Conservation (phyloP, 2,888 invertebrate species). For the Acanthosepion lycidas region DNA sequence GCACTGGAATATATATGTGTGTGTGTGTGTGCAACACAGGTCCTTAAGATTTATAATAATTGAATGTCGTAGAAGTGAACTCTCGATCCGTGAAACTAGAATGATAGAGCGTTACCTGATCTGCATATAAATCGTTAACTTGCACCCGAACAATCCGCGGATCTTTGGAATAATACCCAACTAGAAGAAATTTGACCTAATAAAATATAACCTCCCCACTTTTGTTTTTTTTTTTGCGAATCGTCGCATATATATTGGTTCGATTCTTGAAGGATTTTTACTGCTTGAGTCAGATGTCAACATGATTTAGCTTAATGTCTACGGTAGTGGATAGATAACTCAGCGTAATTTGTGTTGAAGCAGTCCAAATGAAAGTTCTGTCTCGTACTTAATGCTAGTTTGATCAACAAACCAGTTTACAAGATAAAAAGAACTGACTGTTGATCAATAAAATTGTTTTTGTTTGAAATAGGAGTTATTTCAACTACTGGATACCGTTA, state of each 20-base stretch:
- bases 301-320: not conserved
- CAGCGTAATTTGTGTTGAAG: not conserved
- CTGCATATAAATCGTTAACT: not conserved
- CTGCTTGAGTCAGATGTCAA: not conserved
- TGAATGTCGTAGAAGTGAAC: not conserved
- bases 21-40: not conserved
- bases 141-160: not conserved
- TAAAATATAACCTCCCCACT: not conserved
- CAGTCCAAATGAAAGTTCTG: not conserved
- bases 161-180: not conserved
- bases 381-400: not conserved
- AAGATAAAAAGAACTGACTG: not conserved
- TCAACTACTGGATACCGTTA: not conserved
- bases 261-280: not conserved
- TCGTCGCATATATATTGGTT: not conserved
- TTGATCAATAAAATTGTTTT: not conserved
- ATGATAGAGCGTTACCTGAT: not conserved
- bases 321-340: not conserved
- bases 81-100: not conserved
- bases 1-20: too few species aligned
- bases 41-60: slow-evolving; percentile 35
- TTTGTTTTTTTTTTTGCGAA: not conserved
- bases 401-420: not conserved
- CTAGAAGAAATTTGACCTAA: not conserved
- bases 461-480: not conserved